phyloP scores from a whole-genome alignment of 2,797 vertebrate species.

The Salmo trutta region DNA sequence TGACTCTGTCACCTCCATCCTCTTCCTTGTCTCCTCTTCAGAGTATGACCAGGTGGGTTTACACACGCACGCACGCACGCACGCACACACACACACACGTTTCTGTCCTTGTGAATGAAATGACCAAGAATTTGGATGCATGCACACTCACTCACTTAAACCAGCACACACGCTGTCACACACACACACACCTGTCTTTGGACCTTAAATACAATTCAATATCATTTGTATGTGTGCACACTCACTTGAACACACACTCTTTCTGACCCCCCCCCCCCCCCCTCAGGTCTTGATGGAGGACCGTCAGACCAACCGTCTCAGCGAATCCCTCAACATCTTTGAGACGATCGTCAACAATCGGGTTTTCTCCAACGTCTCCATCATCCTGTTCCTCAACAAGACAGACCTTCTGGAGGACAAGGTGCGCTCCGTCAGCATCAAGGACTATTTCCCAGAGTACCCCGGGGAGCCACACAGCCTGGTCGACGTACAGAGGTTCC shows the following conservation, averaged over 20 bases:
- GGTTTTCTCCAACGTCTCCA: constrained; percentile 96
- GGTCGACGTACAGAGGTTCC: constrained; percentile 90
- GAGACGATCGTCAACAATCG: constrained; percentile 98
- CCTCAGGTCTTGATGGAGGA: constrained; percentile 95
- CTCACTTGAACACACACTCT: neutral
- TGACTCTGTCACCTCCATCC: constrained; percentile 94
- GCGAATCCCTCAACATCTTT: constrained; percentile 97
- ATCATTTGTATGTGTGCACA: neutral
- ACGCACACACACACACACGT: neutral
- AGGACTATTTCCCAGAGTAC: constrained; percentile 94
- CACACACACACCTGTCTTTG: neutral
- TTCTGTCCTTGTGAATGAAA: neutral
- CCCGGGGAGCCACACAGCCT: constrained; percentile 84
- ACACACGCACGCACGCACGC: neutral
- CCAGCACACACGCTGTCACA: neutral
- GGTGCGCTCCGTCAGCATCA: constrained; percentile 90
- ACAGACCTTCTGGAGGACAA: constrained; percentile 98
- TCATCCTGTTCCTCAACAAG: constrained; percentile 98
- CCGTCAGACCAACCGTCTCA: constrained; percentile 92
- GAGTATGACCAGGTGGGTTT: constrained; percentile 88
- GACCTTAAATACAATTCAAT: too few relatives aligned
- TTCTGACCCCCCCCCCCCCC: neutral
- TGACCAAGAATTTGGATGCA: too few relatives aligned
- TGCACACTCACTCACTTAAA: neutral
- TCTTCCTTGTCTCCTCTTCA: constrained; percentile 96